Conservation (phyloP, 2,888 invertebrate species). For the Bruchidius siliquastri region DNA sequence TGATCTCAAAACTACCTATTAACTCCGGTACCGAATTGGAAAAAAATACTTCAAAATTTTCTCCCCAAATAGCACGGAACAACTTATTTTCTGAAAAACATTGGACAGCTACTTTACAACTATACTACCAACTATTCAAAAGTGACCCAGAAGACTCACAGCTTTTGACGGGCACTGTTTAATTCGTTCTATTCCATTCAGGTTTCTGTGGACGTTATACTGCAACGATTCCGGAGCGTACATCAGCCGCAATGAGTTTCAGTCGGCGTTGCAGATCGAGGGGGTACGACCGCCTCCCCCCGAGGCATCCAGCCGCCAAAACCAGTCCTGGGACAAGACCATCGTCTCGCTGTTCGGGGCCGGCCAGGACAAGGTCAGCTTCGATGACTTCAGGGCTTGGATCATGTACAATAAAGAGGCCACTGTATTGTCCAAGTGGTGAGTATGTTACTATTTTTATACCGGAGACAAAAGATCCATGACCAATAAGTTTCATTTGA, state of each 20-base stretch:
- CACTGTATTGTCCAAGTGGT: conserved; percentile 77
- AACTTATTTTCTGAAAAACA: too few species aligned
- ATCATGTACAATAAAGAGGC: conserved; percentile 69
- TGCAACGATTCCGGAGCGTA: conserved; percentile 74
- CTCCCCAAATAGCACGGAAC: too few species aligned
- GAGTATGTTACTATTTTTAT: conserved; percentile 9
- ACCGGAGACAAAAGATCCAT: too few species aligned
- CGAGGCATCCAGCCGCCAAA: conserved; percentile 27
- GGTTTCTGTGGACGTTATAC: conserved; percentile 82
- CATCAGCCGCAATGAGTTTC: conserved; percentile 71
- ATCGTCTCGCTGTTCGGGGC: conserved; percentile 43
- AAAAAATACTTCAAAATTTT: too few species aligned
- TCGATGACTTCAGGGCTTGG: conserved; percentile 77
- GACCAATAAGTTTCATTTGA: too few species aligned
- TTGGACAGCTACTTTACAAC: too few species aligned
- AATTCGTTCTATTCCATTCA: conserved; percentile 31
- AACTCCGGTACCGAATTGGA: too few species aligned
- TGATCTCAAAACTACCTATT: too few species aligned
- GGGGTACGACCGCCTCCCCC: conserved; percentile 33
- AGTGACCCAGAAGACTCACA: too few species aligned
- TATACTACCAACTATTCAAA: too few species aligned
- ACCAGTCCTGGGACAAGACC: conserved; percentile 44
- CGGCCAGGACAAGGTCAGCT: conserved; percentile 56
- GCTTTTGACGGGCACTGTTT: too few species aligned
- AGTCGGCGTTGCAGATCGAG: conserved; percentile 58